Evolutionary conservation across 2,888 invertebrate genomes (phyloP), one percentile per base, ranked within the genome.

Genomic region (Glyphotaelius pellucidus): DNA sequence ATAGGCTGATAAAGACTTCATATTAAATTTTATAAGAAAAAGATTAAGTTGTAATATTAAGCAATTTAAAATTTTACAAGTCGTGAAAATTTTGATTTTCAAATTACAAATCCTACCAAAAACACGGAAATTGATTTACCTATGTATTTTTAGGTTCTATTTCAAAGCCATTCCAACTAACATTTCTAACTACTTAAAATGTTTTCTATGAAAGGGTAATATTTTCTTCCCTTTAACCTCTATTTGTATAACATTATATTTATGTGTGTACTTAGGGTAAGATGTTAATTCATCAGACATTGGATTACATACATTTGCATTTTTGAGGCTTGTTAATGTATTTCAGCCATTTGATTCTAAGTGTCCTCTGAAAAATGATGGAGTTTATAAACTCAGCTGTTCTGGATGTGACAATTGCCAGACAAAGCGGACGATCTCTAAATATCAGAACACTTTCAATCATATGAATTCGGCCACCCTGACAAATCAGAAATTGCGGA

Each of bases 141-240:
- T 67, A 25, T 2, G 25, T 67, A 67, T 67, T 67, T 67, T 67
- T 67, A 67, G 67, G 67, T 67, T 25, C 67, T 35, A 35, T 83
- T 83, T 83, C 83, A 83, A 35, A 83, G 83, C 38, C 83, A 83
- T 83, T 83, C 83, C 83, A 83, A 83, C 9, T 25, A n/a, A 67
- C 52, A 52, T 19, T 83, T 83, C 35, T 31, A 31, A 83, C 83
- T 35, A 35, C 32, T 83, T 4, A 25, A 25, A 35, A 83, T 83
- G 83, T 83, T 38, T 83, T 52, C 19, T 67, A 67, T 25, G n/a
- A 67, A 67, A 67, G 67, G 67, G 67, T 25, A n/a, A 67, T 67
- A n/a, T 67, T 67, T 67, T 67, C 67, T n/a, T 25, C 9, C 25
- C 67, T n/a, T 67, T 67, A 67, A 67, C 67, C 67, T 67, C 67